These are phyloP conservation scores for Entelurus aequoreus DNA, from an alignment of 2,113 vertebrate species.

Conservation along the genomic window DNA sequence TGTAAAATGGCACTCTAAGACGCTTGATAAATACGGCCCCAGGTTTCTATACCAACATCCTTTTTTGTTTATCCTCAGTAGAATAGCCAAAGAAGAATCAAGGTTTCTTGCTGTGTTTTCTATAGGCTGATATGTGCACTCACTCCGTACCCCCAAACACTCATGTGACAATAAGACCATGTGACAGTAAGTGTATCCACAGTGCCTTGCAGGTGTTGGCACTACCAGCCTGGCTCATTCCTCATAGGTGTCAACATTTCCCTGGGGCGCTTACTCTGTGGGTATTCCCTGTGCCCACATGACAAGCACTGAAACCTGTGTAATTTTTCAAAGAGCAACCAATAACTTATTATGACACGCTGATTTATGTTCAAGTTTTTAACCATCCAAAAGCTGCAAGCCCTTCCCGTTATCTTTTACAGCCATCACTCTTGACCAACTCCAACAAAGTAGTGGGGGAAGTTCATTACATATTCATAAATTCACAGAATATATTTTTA, in stretches of 20 bases:
- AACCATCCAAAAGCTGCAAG: conserved; percentile 30
- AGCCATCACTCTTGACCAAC: conserved; percentile 36
- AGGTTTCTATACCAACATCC: not conserved
- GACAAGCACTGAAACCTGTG: conserved; percentile 30
- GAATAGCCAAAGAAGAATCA: conserved; percentile 5
- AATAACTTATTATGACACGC: conserved; percentile 31
- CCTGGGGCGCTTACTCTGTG: conserved; percentile 29
- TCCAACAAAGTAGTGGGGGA: conserved; percentile 13
- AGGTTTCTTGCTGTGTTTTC: conserved; percentile 7
- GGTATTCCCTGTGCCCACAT: conserved; percentile 19
- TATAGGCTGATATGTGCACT: conserved; percentile 11
- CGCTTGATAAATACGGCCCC: too few relatives aligned
- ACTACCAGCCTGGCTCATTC: conserved; percentile 27
- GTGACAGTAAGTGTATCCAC: conserved; percentile 15
- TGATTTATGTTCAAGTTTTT: conserved; percentile 44
- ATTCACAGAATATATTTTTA: conserved; percentile 19
- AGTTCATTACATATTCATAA: conserved; percentile 24
- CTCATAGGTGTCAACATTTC: conserved; percentile 40
- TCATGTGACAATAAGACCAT: conserved; percentile 9
- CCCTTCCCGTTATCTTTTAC: conserved; percentile 34
- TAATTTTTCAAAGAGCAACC: conserved; percentile 39
- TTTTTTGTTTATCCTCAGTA: conserved; percentile 10
- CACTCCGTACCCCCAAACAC: conserved; percentile 1
- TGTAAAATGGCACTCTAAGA: too few relatives aligned
- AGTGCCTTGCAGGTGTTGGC: conserved; percentile 42